These are phyloP conservation scores for Labeo calbasu DNA, from an alignment of 2,797 vertebrate species.

Conservation along the genomic window DNA sequence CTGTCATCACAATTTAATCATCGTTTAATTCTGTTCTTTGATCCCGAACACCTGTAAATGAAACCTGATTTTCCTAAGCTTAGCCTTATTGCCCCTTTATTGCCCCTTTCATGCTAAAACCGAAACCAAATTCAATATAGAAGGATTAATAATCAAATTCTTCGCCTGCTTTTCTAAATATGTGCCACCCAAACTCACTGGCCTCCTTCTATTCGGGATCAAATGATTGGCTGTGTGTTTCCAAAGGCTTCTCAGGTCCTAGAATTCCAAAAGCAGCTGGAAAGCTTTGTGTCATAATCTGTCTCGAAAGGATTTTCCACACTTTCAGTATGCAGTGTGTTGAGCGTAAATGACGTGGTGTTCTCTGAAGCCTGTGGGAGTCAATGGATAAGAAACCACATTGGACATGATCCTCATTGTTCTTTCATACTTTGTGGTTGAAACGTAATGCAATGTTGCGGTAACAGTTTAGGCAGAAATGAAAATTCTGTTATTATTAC, in stretches of 20 bases:
- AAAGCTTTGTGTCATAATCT: conserved; percentile 48
- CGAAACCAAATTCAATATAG: conserved; percentile 58
- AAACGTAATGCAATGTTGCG: neutral
- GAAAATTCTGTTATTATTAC: neutral
- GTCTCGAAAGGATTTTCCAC: conserved; percentile 58
- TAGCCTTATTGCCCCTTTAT: conserved; percentile 45
- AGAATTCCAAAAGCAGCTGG: conserved; percentile 51
- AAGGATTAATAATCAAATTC: conserved; percentile 65
- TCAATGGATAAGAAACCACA: conserved; percentile 1
- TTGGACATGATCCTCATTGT: neutral
- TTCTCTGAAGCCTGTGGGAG: conserved; percentile 5
- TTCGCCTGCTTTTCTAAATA: conserved; percentile 59
- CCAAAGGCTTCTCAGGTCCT: conserved; percentile 43
- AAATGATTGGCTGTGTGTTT: conserved; percentile 58
- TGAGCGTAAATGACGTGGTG: conserved; percentile 23
- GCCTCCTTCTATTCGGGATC: conserved; percentile 50
- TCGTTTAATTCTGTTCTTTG: neutral
- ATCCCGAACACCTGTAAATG: neutral
- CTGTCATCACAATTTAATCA: conserved; percentile 13
- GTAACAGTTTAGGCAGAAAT: neutral
- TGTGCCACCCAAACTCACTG: conserved; percentile 42
- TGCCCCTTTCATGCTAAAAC: conserved; percentile 57
- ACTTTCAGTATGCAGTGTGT: conserved; percentile 41
- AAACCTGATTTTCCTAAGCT: conserved; percentile 2
- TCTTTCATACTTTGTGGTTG: neutral